These are phyloP conservation scores for Myathropa florea DNA, from an alignment of 2,888 invertebrate genomes.

Conservation along the genomic window DNA sequence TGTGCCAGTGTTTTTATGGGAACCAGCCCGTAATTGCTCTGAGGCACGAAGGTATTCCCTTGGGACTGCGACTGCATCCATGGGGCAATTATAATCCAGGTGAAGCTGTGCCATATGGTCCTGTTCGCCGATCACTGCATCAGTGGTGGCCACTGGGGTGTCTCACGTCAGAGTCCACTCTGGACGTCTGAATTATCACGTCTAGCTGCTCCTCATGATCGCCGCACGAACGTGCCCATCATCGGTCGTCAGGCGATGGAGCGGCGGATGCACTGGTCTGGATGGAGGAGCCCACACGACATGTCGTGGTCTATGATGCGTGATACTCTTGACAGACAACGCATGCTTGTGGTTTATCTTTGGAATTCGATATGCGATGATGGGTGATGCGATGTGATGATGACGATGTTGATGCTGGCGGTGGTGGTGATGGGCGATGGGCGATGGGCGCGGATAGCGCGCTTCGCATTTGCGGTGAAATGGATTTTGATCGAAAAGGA, in stretches of 20 bases:
- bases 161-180: slow-evolving; percentile 6
- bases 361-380: slow-evolving; percentile 62
- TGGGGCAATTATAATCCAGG: slow-evolving; percentile 17
- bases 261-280: neutral
- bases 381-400: slow-evolving; percentile 17
- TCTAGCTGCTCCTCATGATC: slow-evolving; percentile 41
- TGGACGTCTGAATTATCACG: slow-evolving; percentile 33
- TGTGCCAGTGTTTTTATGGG: slow-evolving; percentile 35
- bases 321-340: slow-evolving; percentile 59
- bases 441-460: neutral
- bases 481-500: slow-evolving; percentile 49
- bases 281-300: slow-evolving; percentile 1
- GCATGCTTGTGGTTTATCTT: slow-evolving; percentile 66
- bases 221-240: slow-evolving; percentile 31
- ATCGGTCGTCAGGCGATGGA: slow-evolving; percentile 18
- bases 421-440: slow-evolving; percentile 23
- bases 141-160: slow-evolving; percentile 2
- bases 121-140: neutral
- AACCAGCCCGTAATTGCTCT: slow-evolving; percentile 55
- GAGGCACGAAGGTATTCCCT: slow-evolving; percentile 45
- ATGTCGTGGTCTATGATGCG: slow-evolving; percentile 63
- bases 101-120: slow-evolving; percentile 53
- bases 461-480: slow-evolving; percentile 25
- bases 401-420: slow-evolving; percentile 26
- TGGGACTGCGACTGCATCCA: slow-evolving; percentile 13